Base-by-base conservation (phyloP, 1,140 invertebrate species). In the Chironomus striatipennis region DNA sequence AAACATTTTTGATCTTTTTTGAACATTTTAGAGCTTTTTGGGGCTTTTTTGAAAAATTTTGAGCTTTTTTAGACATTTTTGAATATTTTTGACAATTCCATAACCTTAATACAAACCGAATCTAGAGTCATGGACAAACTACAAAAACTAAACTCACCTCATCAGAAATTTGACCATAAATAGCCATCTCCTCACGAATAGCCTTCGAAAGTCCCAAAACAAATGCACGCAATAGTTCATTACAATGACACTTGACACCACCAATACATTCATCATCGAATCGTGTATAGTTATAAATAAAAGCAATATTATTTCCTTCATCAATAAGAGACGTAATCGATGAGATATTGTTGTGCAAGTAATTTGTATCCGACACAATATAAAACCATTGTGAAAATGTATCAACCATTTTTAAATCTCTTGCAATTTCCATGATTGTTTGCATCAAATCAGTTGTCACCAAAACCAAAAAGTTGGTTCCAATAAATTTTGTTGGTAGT, bases 291-390 rank as follows among this genome's bases (percentile, higher is more conserved):
- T 95, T 95, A 76, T 90, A 89, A 42, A 92, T 83, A 78, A 93
- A 92, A 15, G 91, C 91, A n/a, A 94, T 80, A 80, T 95, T 94
- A 77, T 92, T 90, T 2, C 93, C 93, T 81, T 94, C 92, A 3
- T 83, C 83, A 7, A 47, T 20, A 3, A 87, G 82, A 65, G 87
- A 84, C 24, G 86, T 82, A 57, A 90, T 83, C 17, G 80, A 80
- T 0, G 85, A 82, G 42, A 89, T 79, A 74, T 87, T 85, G 15
- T 83, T 82, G 43, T 80, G 82, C 1, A 79, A 79, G 6, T 77
- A 75, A 74, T 83, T 80, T 0, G 85, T 87, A 73, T 92, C 88
- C 0, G 89, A 85, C n/a, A 93, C 83, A 67, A 94, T 82, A 78
- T 91, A 93, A 10, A 94, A 79, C 92, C 92, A 95, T 79, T 94